phyloP scores from a whole-genome alignment of 2,888 invertebrate genomes.

The Drosophila meridionalis region DNA sequence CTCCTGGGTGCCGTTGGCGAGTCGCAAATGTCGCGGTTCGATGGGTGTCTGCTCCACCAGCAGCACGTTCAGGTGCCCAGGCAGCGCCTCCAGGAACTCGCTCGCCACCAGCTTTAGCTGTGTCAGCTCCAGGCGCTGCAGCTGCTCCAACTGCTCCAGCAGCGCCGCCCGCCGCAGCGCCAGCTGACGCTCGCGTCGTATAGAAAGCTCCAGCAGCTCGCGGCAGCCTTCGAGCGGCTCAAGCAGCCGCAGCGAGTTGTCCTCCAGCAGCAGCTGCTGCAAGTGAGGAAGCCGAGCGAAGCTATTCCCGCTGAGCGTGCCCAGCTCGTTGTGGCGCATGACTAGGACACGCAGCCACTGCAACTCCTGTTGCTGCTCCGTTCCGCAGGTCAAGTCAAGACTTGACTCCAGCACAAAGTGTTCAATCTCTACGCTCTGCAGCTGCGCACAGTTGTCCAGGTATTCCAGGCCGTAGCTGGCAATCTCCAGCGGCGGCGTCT shows the following conservation, averaged over 20 bases:
- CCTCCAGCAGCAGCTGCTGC: conserved; percentile 57
- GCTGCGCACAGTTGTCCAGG: conserved; percentile 75
- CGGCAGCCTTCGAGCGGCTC: conserved; percentile 53
- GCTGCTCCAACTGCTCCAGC: conserved; percentile 38
- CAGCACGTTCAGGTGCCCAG: conserved; percentile 64
- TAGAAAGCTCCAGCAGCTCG: conserved; percentile 46
- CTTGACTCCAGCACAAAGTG: conserved; percentile 74
- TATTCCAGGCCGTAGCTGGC: conserved; percentile 81
- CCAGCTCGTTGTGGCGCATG: conserved; percentile 76
- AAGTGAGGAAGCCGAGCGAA: conserved; percentile 61
- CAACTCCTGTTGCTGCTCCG: conserved; percentile 1
- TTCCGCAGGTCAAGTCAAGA: conserved; percentile 62
- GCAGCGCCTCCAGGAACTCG: conserved; percentile 63
- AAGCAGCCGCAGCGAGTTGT: conserved; percentile 72
- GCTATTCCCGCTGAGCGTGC: conserved; percentile 57
- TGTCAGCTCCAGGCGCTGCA: conserved; percentile 49
- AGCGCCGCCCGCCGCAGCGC: conserved; percentile 48
- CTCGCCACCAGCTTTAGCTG: conserved; percentile 58
- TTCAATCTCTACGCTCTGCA: conserved; percentile 67
- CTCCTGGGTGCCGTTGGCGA: conserved; percentile 31
- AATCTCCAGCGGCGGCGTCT: conserved; percentile 67
- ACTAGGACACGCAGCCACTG: conserved; percentile 5
- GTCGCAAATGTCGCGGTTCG: conserved; percentile 40
- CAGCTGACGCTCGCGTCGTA: conserved; percentile 66
- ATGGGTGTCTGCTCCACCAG: conserved; percentile 61